Conservation (phyloP, 2,888 invertebrate species). For the Heliconius erato region DNA sequence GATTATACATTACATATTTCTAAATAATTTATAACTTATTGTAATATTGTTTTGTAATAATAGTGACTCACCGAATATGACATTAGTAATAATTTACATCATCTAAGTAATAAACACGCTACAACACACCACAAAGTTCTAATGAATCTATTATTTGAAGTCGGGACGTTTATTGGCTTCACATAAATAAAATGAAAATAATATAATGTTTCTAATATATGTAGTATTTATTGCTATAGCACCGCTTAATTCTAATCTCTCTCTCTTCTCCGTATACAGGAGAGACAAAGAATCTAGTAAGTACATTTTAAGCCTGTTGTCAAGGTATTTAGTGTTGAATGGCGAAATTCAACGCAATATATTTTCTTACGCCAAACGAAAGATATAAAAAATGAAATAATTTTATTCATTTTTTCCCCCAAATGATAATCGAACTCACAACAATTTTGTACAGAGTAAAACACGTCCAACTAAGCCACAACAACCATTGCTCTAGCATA, state of each 20-base stretch:
- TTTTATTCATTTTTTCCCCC: not conserved
- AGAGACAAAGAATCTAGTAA: too few relatives aligned
- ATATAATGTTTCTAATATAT: too few relatives aligned
- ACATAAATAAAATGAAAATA: too few relatives aligned
- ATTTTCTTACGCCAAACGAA: too few relatives aligned
- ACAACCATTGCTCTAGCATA: not conserved
- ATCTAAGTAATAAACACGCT: not conserved
- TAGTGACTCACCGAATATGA: not conserved
- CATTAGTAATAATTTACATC: not conserved
- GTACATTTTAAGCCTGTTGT: too few relatives aligned
- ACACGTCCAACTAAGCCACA: not conserved
- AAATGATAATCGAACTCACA: not conserved
- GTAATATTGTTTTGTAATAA: not conserved
- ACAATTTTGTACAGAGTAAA: not conserved
- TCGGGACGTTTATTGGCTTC: not conserved
- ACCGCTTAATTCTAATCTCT: too few relatives aligned
- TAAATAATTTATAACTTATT: not conserved
- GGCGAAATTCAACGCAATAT: too few relatives aligned
- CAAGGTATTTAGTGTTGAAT: too few relatives aligned
- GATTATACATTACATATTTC: not conserved
- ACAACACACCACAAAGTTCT: not conserved
- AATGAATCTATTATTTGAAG: not conserved
- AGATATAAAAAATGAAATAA: not conserved
- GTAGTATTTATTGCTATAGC: too few relatives aligned
- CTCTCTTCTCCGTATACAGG: too few relatives aligned